Evolutionary conservation across 2,113 vertebrate genomes (phyloP), one percentile per base, ranked within the genome.

Genomic region (Menidia beryllina): DNA sequence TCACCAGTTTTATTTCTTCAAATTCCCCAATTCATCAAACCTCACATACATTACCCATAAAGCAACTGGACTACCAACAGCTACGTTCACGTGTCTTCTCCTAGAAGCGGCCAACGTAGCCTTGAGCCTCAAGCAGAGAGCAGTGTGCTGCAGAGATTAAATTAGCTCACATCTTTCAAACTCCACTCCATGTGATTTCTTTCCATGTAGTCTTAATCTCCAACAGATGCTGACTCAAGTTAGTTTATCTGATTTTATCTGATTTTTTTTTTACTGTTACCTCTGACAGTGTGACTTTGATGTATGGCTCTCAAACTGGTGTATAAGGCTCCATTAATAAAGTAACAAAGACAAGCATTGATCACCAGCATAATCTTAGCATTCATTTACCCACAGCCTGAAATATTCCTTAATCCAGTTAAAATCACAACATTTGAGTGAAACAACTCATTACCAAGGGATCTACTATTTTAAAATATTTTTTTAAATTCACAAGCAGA

Each of bases 21-120:
- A 10, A 38, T 69, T 21, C 56, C n/a, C 13, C 49, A 49, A 14
- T 41, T 23, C 5, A 24, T 62, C 19, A 24, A 48, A 58, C 54
- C 34, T 19, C 10, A n/a, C 41, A 62, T 60, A n/a, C 47, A 62
- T 79, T 72, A 48, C 30, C 62, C 70, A 61, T n/a, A 69, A 63
- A 47, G 60, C 71, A 81, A 23, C 43, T 6, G 10, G 27, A 27
- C 38, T 20, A 14, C 50, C 13, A 41, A 47, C 64, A 52, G 20
- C 68, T 72, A 5, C 3, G 55, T 61, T 67, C 47, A 5, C 52
- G 13, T 61, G 53, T 27, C 20, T 52, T 30, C 3, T 39, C 17
- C 34, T 23, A 10, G 19, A 13, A 52, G 52, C 24, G 2, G 17
- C 66, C 49, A 41, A 62, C 10, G 58, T 58, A 38, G 69, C 72